Evolutionary conservation across 92 coral and sea anemone genomes (phyloP), one percentile per base, ranked within the genome.

Genomic region (Zoanthus sansibaricus): DNA sequence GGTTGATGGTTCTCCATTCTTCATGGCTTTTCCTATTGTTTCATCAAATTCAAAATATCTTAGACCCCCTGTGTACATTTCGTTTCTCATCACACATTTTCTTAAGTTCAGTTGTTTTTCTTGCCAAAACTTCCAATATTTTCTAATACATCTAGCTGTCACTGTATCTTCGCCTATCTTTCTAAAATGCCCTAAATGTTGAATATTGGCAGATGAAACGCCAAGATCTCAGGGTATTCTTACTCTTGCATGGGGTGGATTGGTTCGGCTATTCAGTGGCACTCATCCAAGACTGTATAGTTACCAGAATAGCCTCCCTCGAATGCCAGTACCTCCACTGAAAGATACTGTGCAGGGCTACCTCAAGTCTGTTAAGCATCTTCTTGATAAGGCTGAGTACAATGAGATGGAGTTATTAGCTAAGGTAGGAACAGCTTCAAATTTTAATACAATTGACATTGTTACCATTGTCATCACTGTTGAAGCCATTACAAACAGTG

Each of bases 301-400:
- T 84, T 97, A 92, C 61, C 99, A 97, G 68, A 97, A 97, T 91
- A 93, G 98, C 69, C 94, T 97, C 42, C 99, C 99, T 17, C 92
- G 99, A 25, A 92, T 97, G 99, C 96, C 99, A 52, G 98, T 97
- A 10, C 99, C 99, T 11, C 69, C 95, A 21, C 77, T 97, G 18
- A 95, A 89, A 47, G 91, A 93, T 51, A 97, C 99, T 7, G 94
- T 96, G 55, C 88, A 89, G 71, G 94, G 80, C 16, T 93, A 95
- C 52, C 78, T 97, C 85, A 74, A 78, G 17, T 97, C 99, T 75
- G 93, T 97, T 52, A 92, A 89, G 68, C 98, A 94, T 33, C 74
- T 97, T 17, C 73, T 97, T 64, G 89, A 84, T 30, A 90, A 89
- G 16, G 79, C 91, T 4, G 95, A 97, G 72, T 97, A 90, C 91